Percentiles rank a stretch among this genome's conserved stretches.
phyloP scores from a whole-genome alignment of 2,113 vertebrate genomes.

The Tachuris rubrigastra region DNA sequence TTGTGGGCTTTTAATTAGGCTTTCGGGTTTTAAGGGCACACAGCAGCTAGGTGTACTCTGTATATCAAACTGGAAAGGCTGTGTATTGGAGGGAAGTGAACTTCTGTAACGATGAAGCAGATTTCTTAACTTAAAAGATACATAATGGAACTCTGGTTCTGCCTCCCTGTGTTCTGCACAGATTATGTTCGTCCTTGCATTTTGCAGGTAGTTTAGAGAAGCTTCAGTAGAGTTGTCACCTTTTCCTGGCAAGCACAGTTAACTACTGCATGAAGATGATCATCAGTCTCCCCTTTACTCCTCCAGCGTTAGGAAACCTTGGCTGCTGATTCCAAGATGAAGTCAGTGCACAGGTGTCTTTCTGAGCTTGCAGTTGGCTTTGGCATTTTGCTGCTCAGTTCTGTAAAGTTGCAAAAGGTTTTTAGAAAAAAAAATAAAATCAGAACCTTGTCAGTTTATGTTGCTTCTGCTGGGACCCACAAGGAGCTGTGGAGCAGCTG shows the following conservation, averaged over 20 bases:
- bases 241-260: neutral
- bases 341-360: neutral
- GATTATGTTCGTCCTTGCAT: neutral
- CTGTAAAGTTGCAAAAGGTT: neutral
- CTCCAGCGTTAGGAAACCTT: fast-evolving
- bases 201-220: neutral
- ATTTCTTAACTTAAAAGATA: neutral
- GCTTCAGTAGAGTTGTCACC: neutral
- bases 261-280: neutral
- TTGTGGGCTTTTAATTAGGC: neutral
- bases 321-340: neutral
- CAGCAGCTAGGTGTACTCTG: neutral
- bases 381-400: neutral
- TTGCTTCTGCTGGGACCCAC: neutral
- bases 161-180: neutral
- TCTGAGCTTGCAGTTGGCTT: neutral
- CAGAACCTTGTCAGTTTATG: neutral
- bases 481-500: neutral
- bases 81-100: neutral
- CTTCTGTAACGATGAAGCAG: neutral
- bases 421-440: neutral
- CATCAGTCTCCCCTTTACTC: neutral
- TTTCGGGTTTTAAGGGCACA: neutral
- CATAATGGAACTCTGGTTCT: neutral
- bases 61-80: neutral